Base-by-base conservation (phyloP, 2,113 vertebrate genomes). In the Zosterops hypoxanthus region DNA sequence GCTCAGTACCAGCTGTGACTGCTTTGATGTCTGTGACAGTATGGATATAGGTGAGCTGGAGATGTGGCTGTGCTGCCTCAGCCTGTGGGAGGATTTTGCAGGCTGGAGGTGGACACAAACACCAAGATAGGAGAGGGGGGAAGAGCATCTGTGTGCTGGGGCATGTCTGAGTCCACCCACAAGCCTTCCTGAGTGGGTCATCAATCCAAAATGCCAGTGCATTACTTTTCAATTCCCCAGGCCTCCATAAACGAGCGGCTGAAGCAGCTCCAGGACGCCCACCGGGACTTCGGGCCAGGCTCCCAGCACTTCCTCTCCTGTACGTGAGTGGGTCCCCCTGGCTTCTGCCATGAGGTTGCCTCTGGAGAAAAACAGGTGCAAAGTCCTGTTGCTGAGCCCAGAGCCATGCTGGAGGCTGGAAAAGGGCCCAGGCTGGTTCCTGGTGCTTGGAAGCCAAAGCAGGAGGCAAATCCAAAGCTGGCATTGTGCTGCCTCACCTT, bases 221-320 rank as follows among this genome's bases (percentile, higher is more conserved):
- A 11, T 56, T 82, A 14, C 29, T 75, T n/a, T 78, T 53, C 86
- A 46, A 31, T 91, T 88, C 50, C 72, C 56, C 95, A 99, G 99
- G 98, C 97, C 41, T 99, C 99, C 56, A 98, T 99, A 92, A 99
- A 98, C 0, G 99, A 99, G 97, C 98, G 99, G 31, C 98, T 99
- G 94, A 99, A 99, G 95, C 99, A 99, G 97, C 98, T 99, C 87
- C 99, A 99, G 88, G 99, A 99, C 42, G 99, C 99, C 84, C 99
- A 99, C 90, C 96, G 99, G 96, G 99, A 99, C 97, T 99, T 99
- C 18, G 99, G 99, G 46, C 99, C 99, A 8, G 99, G 99, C 75
- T 99, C 99, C 81, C 99, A 99, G 95, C 99, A 99, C 96, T 99
- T 99, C 95, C 98, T 99, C 13, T 99, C 99, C 91, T 99, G 99